Percentiles rank a stretch among this genome's conserved stretches.
Conservation (phyloP, 2,113 vertebrate species). For the Hylia prasina region DNA sequence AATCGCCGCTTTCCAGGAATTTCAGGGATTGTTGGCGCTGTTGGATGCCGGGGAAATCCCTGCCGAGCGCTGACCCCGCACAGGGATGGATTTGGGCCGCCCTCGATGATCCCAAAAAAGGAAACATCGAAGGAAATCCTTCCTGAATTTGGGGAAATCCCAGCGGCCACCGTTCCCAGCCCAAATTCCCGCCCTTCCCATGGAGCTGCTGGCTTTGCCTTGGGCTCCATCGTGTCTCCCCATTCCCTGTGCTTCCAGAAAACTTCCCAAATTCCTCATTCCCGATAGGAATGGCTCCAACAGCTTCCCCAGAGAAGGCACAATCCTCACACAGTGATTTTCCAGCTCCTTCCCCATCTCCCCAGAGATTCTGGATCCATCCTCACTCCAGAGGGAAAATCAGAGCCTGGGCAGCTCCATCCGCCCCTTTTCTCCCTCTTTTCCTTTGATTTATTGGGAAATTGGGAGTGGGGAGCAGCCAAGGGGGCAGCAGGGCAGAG, state of each 20-base stretch:
- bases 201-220: rapidly evolving
- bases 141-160: background rate
- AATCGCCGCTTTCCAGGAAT: rapidly evolving
- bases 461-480: background rate
- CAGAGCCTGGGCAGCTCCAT: rapidly evolving
- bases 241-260: background rate
- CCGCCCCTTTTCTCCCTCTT: background rate
- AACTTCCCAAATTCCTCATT: background rate
- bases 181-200: background rate
- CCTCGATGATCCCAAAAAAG: rapidly evolving
- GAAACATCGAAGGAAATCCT: background rate
- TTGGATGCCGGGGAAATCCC: background rate
- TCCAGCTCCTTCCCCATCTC: background rate
- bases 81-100: background rate
- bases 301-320: background rate
- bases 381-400: background rate
- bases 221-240: rapidly evolving
- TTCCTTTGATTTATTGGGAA: background rate
- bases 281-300: rapidly evolving
- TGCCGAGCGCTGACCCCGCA: rapidly evolving
- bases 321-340: background rate
- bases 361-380: background rate
- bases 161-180: rapidly evolving
- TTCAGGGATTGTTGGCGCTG: rapidly evolving
- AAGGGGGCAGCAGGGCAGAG: background rate